A percentile compares a stretch with the other conserved stretches of the same genome.
These are phyloP conservation scores for Cyprinodon diabolis DNA, from an alignment of 2,797 vertebrate genomes.

Conservation along the genomic window DNA sequence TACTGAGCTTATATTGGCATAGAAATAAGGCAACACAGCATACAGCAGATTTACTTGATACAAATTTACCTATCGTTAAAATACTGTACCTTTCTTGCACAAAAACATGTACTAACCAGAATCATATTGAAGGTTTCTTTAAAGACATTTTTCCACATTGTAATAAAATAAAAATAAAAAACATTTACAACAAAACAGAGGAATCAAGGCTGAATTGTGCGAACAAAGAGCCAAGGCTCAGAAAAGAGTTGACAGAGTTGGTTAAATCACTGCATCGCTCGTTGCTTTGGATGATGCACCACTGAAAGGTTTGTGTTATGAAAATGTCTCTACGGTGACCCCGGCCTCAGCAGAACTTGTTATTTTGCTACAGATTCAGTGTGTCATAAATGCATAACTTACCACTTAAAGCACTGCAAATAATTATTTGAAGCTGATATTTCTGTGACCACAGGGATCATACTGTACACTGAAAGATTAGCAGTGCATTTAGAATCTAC, in stretches of 20 bases:
- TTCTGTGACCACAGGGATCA: constrained; percentile 43
- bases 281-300: constrained; percentile 24
- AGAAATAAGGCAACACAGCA: constrained; percentile 8
- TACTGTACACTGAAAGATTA: constrained; percentile 17
- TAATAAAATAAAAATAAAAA: neutral
- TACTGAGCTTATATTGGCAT: constrained; percentile 15
- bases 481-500: constrained; percentile 37
- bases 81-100: constrained; percentile 52
- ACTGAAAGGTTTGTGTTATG: constrained; percentile 23
- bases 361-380: constrained; percentile 66
- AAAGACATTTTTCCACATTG: constrained; percentile 4
- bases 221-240: constrained; percentile 18
- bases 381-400: constrained; percentile 82
- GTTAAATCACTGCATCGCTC: constrained; percentile 29
- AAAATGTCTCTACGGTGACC: constrained; percentile 30
- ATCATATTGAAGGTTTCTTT: constrained; percentile 5
- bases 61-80: constrained; percentile 18
- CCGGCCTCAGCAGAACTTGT: constrained; percentile 17
- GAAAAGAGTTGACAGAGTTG: constrained; percentile 17
- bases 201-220: constrained; percentile 21
- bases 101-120: constrained; percentile 5
- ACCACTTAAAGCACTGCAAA: constrained; percentile 64
- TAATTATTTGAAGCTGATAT: constrained; percentile 45
- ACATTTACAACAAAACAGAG: constrained; percentile 2
- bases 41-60: neutral